A percentile compares a stretch with the other conserved stretches of the same genome.
phyloP scores from a whole-genome alignment of 1,140 invertebrate genomes.

The Hypsibius dujardini region DNA sequence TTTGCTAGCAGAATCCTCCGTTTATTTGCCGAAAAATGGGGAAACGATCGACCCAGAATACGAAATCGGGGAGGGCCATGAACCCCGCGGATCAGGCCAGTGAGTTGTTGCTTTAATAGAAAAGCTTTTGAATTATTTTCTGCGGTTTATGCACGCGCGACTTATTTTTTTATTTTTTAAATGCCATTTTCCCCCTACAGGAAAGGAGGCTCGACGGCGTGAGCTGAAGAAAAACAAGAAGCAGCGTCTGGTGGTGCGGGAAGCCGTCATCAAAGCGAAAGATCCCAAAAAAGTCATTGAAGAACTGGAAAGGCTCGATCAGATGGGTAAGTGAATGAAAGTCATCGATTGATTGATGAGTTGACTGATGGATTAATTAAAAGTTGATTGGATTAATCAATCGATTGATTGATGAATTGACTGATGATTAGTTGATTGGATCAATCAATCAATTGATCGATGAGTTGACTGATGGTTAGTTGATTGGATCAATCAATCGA shows the following conservation, averaged over 20 bases:
- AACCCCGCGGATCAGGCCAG: conserved; percentile 94
- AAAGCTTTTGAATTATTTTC: conserved; percentile 8
- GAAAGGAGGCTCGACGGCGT: conserved; percentile 89
- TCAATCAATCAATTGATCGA: too few species aligned
- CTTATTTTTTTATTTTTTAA: too few species aligned
- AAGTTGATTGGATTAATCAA: too few species aligned
- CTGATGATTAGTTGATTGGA: too few species aligned
- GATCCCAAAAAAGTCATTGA: conserved; percentile 79
- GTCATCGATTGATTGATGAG: too few species aligned
- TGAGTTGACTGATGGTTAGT: too few species aligned
- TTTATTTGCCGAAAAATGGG: conserved; percentile 46
- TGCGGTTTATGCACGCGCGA: not conserved
- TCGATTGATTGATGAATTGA: too few species aligned
- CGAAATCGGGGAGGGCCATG: conserved; percentile 99
- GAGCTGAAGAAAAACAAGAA: conserved; percentile 96
- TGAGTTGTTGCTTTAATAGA: conserved; percentile 41
- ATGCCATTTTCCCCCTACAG: conserved; percentile 35
- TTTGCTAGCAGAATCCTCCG: too few species aligned
- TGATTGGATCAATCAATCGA: too few species aligned
- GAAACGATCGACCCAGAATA: conserved; percentile 85
- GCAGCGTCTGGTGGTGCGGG: conserved; percentile 78
- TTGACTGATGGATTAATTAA: too few species aligned
- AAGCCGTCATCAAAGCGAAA: conserved; percentile 92
- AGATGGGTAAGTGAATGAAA: conserved; percentile 55
- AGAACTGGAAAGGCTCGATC: conserved; percentile 92